phyloP scores from a whole-genome alignment of 2,797 vertebrate genomes.

The Lates japonicus region DNA sequence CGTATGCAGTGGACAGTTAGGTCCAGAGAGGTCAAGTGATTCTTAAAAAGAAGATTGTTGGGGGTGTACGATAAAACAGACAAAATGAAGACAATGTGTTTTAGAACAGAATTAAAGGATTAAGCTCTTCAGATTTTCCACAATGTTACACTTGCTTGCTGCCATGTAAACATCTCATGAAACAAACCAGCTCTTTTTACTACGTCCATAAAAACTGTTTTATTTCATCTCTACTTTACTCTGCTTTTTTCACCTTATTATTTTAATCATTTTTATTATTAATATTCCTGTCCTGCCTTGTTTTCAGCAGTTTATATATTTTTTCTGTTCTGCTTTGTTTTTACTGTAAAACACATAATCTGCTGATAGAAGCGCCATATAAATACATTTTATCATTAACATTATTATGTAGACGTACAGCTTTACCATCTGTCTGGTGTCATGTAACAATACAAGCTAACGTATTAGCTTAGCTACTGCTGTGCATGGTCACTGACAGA shows the following conservation, averaged over 20 bases:
- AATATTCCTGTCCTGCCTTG: background rate
- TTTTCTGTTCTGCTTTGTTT: background rate
- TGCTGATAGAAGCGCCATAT: background rate
- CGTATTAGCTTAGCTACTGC: conserved; percentile 9
- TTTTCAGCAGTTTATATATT: background rate
- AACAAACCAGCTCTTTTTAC: background rate
- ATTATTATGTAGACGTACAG: background rate
- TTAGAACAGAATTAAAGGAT: background rate
- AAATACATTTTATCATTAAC: background rate
- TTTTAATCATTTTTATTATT: background rate
- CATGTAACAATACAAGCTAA: conserved; percentile 10
- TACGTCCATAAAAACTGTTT: background rate
- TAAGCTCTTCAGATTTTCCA: background rate
- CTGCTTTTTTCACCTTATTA: background rate
- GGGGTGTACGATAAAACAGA: background rate
- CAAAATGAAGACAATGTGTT: background rate
- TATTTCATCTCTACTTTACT: background rate
- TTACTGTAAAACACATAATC: background rate
- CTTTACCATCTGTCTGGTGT: conserved; percentile 5
- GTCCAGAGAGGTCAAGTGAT: conserved; percentile 1
- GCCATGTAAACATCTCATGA: background rate
- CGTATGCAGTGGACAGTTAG: background rate
- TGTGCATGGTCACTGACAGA: conserved; percentile 20
- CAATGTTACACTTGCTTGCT: background rate
- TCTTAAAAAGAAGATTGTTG: background rate